Evolutionary conservation across 2,113 vertebrate genomes (phyloP), one percentile per base, ranked within the genome.

Genomic region (Kobus ellipsiprymnus): DNA sequence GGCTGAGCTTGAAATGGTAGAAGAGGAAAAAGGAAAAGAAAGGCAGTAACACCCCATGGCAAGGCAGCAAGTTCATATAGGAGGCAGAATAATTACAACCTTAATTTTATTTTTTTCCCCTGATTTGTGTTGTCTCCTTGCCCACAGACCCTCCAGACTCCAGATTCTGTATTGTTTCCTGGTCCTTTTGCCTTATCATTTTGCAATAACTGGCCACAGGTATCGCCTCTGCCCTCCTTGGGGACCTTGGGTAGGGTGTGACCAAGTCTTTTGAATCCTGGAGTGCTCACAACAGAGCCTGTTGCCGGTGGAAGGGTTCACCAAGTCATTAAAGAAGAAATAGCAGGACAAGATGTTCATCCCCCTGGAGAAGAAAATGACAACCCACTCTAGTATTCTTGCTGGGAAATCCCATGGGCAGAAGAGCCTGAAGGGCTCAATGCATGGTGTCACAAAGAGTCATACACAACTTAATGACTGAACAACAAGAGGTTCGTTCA

Each of bases 201-300:
- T 67, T 83, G 78, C 77, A 94, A 36, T 62, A 33, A n/a, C 54
- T 78, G 16, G 12, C 33, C 54, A 5, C 1, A 1, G 17, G 5
- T 1, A 9, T 7, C 12, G 6, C 8, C 4, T 2, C 19, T 4
- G 1, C 12, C 8, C 16, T 44, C 40, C 36, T 50, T 7, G 1
- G 5, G 27, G 29, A 33, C 27, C 44, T 21, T 85, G 29, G 80
- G n/a, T 48, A 55, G 23, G 44, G 9, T 1, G 40, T 46, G 48
- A 52, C 48, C 80, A 29, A 60, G 30, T 21, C 60, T n/a, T 52
- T 29, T 54, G 85, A 92, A 87, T 52, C 50, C 46, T 5, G 0
- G 30, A 12, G 25, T 23, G 14, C 84, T 95, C 30, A 8, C 67
- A n/a, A 74, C 88, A 82, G 13, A 92, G 62, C 3, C 44, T 46